Base-by-base conservation (phyloP, 1,140 invertebrate species). In the Colletes latitarsis region DNA sequence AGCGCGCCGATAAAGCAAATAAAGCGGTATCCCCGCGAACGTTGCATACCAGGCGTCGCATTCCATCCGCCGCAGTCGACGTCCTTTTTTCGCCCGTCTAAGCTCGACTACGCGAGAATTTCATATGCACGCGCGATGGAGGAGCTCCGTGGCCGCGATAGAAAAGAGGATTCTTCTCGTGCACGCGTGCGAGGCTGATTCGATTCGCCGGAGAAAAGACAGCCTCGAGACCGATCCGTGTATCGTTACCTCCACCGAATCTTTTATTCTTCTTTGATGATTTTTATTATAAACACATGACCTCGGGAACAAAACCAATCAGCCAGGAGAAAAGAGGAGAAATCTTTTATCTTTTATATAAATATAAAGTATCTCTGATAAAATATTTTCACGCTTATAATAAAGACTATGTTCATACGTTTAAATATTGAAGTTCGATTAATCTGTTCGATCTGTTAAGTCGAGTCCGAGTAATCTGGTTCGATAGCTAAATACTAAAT, bases 71-170 rank as follows among this genome's bases (percentile, higher is more conserved):
- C 6, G 17, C 49, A 41, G 30, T 30, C 30, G 53, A 53, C 21
- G 63, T 77, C 67, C 76, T 77, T 71, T 71, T 77, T 70, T 55
- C n/a, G 12, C 66, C 8, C 5, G 43, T 70, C 69, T 53, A 8
- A 78, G 60, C 77, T 55, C 60, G 46, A 6, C 49, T 39, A 15
- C 9, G 49, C 49, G 69, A 63, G 69, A 78, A 78, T 78, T 73
- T 78, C 60, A 49, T 78, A 64, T 21, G 58, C 21, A 15, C 71
- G 10, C 17, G 30, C 66, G 15, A 1, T 6, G n/a, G 2, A n/a
- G 6, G 30, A 30, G 52, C 41, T 57, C 55, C 62, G 39, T 14
- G 52, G 52, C 39, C 57, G 57, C 14, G 39, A 10, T 14, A 14
- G 30, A 58, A 21, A 41, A 63, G 46, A 46, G 77, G 69, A 72